A percentile compares a stretch with the other conserved stretches of the same genome.
Evolutionary conservation across 2,113 vertebrate genomes (phyloP).

Genomic region (Tachuris rubrigastra): DNA sequence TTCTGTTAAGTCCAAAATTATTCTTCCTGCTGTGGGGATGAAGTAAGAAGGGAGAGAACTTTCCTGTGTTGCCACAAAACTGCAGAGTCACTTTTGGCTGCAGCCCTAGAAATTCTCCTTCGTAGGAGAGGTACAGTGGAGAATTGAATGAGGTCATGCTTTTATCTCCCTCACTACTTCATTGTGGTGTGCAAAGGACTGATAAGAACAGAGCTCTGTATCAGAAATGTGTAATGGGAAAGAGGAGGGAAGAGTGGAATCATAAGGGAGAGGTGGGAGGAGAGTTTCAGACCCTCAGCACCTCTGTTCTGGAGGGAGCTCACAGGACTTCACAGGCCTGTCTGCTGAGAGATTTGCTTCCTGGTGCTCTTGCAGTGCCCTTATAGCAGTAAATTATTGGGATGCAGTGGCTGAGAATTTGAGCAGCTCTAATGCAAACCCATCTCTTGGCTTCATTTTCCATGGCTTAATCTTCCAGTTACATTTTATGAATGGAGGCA

Average conservation of each 20-base stretch:
- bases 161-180: not conserved
- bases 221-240: not conserved
- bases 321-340: not conserved
- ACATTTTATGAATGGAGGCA: slow-evolving; percentile 25
- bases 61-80: not conserved
- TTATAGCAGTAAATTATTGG: not conserved
- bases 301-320: not conserved
- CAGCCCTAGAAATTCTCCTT: not conserved
- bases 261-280: not conserved
- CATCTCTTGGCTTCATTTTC: not conserved
- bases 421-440: not conserved
- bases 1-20: not conserved
- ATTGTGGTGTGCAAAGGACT: not conserved
- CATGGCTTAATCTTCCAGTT: not conserved
- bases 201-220: not conserved
- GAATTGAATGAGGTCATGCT: not conserved
- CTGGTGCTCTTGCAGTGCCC: not conserved
- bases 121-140: not conserved
- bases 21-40: not conserved
- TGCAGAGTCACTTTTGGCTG: not conserved
- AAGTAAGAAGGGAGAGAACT: not conserved
- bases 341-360: not conserved
- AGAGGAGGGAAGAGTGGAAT: not conserved
- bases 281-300: not conserved
- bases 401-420: not conserved